Evolutionary conservation across 2,888 invertebrate species (phyloP), one percentile per base, ranked within the genome.

Genomic region (Bhutanitis thaidina): DNA sequence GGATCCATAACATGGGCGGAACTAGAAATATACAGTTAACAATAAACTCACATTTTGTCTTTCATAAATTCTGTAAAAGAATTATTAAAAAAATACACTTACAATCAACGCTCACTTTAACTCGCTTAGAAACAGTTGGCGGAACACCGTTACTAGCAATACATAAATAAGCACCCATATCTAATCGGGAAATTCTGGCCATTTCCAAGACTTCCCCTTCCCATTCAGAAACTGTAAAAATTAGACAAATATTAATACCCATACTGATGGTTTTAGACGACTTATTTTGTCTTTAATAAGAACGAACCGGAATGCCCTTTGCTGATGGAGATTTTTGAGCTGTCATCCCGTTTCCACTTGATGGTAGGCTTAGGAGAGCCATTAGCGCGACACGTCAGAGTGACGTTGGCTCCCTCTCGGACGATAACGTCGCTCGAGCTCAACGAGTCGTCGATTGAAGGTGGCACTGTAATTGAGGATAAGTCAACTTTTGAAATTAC

Each of bases 51-150:
- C n/a, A 32, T n/a, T 32, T n/a, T 30, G 4, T n/a, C n/a, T 29
- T 10, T 9, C 7, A 7, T 30, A 30, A n/a, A 3, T n/a, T 5
- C 12, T 12, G 5, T 12, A 12, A 12, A 13, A 4, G n/a, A 34
- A 7, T 7, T 34, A 12, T 34, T 13, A 34, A 5, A 12, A 1
- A 34, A 12, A 27, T 27, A 8, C 3, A 95, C 97, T 96, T 90
- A 97, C 97, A 97, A 84, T 97, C 96, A 35, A 97, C 97, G 91
- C 96, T 96, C 70, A 97, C 96, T 93, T 96, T 96, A 69, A 97
- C 97, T 71, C 96, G 91, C 84, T 97, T 97, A 74, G 96, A 96
- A 54, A 97, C 96, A 30, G 95, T 94, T 5, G 97, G 97, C 0
- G 97, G 97, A 12, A 97, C 95, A 10, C 96, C 95, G 72, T 97